These are phyloP conservation scores for Drosophila suzukii DNA, from an alignment of 1,140 invertebrate species.

Conservation along the genomic window DNA sequence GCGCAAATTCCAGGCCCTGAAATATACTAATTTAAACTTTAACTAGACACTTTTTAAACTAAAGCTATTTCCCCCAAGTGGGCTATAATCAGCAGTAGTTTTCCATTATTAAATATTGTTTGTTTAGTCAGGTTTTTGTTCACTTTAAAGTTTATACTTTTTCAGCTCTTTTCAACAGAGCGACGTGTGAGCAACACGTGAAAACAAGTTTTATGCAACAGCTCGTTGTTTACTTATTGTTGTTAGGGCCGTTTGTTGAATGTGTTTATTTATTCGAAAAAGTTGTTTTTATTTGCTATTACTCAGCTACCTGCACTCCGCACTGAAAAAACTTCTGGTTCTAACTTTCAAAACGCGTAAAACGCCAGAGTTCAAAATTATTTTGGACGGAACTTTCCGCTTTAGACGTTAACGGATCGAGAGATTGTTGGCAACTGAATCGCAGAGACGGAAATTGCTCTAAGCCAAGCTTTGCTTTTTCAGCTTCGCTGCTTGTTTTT, in stretches of 20 bases:
- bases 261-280: conserved; percentile 23
- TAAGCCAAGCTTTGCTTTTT: conserved; percentile 47
- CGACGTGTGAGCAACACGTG: conserved; percentile 62
- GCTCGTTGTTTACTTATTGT: conserved; percentile 34
- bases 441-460: conserved; percentile 45
- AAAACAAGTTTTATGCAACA: conserved; percentile 79
- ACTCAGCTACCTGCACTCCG: conserved; percentile 55
- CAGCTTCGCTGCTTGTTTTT: conserved; percentile 26
- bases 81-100: conserved; percentile 29
- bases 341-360: conserved; percentile 47
- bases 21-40: conserved; percentile 10
- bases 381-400: conserved; percentile 43
- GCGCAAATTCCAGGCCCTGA: conserved; percentile 38
- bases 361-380: conserved; percentile 27
- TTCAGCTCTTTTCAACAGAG: conserved; percentile 40
- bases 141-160: conserved; percentile 37
- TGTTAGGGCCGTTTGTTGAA: conserved; percentile 9
- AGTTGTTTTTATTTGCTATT: conserved; percentile 32
- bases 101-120: conserved; percentile 24
- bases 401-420: conserved; percentile 69
- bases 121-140: conserved; percentile 21
- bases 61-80: conserved; percentile 22
- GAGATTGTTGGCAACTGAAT: conserved; percentile 65
- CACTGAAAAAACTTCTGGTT: conserved; percentile 10
- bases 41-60: conserved; percentile 11